These are phyloP conservation scores for Creontiades dilutus DNA, from an alignment of 2,888 invertebrate species.

Conservation along the genomic window DNA sequence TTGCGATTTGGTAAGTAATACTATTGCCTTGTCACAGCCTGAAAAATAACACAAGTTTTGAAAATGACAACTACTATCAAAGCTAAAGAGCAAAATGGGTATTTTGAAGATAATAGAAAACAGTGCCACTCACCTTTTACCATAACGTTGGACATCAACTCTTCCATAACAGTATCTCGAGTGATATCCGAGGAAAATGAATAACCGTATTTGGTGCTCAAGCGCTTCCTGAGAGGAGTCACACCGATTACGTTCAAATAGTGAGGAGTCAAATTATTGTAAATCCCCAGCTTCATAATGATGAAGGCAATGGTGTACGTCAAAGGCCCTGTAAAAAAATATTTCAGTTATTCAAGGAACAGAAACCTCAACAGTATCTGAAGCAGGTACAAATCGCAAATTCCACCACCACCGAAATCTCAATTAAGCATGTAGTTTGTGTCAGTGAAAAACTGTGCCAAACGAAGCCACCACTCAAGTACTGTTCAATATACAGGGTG, in stretches of 20 bases:
- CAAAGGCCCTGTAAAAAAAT: constrained; percentile 44
- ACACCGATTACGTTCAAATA: neutral
- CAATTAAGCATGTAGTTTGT: no score
- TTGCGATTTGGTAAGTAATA: constrained; percentile 44
- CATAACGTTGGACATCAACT: constrained; percentile 43
- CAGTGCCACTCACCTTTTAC: constrained; percentile 14
- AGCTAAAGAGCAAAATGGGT: no score
- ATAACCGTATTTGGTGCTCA: constrained; percentile 26
- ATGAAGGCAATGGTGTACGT: constrained; percentile 44
- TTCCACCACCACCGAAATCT: no score
- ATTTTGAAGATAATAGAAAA: no score
- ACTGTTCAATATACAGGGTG: no score
- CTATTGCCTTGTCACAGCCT: constrained; percentile 47
- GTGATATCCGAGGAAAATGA: constrained; percentile 37
- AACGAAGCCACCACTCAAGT: no score
- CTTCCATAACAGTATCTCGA: constrained; percentile 15
- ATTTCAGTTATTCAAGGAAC: no score
- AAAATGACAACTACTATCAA: neutral
- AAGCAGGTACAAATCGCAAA: no score
- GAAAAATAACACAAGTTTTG: no score
- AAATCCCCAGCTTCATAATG: constrained; percentile 51
- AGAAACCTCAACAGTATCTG: no score
- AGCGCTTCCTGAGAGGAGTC: neutral
- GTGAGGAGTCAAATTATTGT: neutral
- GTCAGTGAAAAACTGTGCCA: no score